Evolutionary conservation across 2,113 vertebrate genomes (phyloP).

Genomic region (Zootoca vivipara): DNA sequence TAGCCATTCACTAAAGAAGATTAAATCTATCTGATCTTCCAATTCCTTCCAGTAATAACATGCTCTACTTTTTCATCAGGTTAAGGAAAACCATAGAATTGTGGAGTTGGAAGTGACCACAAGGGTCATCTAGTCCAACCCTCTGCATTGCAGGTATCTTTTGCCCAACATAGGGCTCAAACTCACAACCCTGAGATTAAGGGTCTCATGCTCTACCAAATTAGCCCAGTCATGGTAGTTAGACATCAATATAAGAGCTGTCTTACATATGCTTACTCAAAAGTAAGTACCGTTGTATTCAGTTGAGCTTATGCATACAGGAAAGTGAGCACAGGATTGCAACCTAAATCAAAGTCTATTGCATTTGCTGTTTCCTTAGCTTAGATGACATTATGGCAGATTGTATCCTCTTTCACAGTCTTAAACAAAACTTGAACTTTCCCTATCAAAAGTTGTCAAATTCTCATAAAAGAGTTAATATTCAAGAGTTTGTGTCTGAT

Average conservation of each 20-base stretch:
- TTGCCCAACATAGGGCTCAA: too few relatives aligned
- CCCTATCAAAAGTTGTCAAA: constrained; percentile 52
- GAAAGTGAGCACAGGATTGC: background rate
- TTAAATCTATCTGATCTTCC: background rate
- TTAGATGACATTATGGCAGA: constrained; percentile 53
- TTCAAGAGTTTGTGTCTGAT: constrained; percentile 6
- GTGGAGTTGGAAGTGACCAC: too few relatives aligned
- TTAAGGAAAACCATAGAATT: background rate
- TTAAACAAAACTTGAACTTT: constrained; percentile 72
- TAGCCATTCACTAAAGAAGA: too few relatives aligned
- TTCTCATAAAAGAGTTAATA: constrained; percentile 11
- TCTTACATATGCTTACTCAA: background rate
- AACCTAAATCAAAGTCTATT: background rate
- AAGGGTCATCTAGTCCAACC: too few relatives aligned
- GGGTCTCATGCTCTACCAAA: too few relatives aligned
- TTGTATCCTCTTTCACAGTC: constrained; percentile 37
- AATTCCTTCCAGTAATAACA: background rate
- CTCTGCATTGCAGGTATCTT: too few relatives aligned
- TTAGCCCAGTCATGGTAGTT: background rate
- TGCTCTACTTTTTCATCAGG: background rate
- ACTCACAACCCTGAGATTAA: too few relatives aligned
- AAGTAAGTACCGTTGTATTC: background rate
- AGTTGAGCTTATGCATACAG: background rate
- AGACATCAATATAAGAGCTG: background rate
- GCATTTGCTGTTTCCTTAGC: background rate